Conservation (phyloP, 2,888 invertebrate genomes). For the Tineola bisselliella region DNA sequence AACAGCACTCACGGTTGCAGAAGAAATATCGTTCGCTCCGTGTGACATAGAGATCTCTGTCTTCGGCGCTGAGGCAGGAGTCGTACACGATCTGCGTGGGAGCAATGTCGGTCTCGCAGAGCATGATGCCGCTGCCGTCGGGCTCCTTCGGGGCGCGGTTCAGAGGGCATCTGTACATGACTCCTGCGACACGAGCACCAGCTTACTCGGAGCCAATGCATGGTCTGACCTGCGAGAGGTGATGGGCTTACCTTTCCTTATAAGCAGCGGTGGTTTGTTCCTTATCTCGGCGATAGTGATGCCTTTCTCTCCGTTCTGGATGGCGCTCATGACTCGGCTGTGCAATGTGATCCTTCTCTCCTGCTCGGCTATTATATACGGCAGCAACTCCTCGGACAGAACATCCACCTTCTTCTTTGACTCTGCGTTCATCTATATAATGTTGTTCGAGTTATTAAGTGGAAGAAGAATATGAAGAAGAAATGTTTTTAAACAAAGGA, state of each 20-base stretch:
- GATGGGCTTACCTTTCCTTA: slow-evolving; percentile 53
- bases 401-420: slow-evolving; percentile 60
- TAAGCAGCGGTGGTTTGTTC: slow-evolving; percentile 48
- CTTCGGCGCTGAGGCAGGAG: slow-evolving; percentile 55
- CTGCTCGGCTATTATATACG: slow-evolving; percentile 57
- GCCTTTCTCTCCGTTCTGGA: slow-evolving; percentile 57
- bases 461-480: too few species aligned
- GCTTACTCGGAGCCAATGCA: too few species aligned
- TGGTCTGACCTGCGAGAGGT: too few species aligned
- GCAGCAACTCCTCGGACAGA: slow-evolving; percentile 50
- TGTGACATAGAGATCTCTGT: slow-evolving; percentile 48
- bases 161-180: slow-evolving; percentile 48
- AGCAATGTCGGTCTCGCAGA: slow-evolving; percentile 43
- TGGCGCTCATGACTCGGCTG: slow-evolving; percentile 52
- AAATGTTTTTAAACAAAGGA: too few species aligned
- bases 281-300: slow-evolving; percentile 54
- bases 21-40: slow-evolving; percentile 50
- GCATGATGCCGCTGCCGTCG: slow-evolving; percentile 45
- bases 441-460: too few species aligned
- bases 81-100: slow-evolving; percentile 42
- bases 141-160: slow-evolving; percentile 54
- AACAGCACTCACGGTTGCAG: slow-evolving; percentile 55
- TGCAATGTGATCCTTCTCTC: slow-evolving; percentile 49
- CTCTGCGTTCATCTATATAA: slow-evolving; percentile 50
- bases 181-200: slow-evolving; percentile 30